Base-by-base conservation (phyloP, 2,888 invertebrate species). In the Allophyes oxyacanthae region DNA sequence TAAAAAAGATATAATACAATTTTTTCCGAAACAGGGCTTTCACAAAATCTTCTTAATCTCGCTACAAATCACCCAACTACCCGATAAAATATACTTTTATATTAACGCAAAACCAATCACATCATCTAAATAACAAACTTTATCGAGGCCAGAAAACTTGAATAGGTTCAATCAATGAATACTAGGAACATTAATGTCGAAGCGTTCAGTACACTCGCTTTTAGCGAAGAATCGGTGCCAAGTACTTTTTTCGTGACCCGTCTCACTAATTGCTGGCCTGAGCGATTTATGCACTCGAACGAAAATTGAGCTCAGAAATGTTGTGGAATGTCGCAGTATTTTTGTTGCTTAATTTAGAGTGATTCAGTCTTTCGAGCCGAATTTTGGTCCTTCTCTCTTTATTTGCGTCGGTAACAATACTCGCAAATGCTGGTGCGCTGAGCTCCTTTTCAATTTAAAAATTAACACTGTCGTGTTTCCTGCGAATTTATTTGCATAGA, bases 211-310 rank as follows among this genome's bases (percentile, higher is more conserved):
- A 58, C 51, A 58, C 46, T 64, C 54, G 15, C 50, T 61, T 62
- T 74, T 56, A 60, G 48, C 15, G 28, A 54, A 57, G 57, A 63
- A 62, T 56, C 34, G 32, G 58, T 67, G 64, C 74, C 67, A 74
- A 70, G 42, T 51, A 48, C 51, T 43, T 70, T 66, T 77, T 73
- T 60, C 54, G 57, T 58, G 44, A 43, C 37, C 57, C 46, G 42
- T n/a, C 14, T 15, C 56, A 25, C 77, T 71, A 75, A 74, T 71
- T 75, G 68, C 67, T 56, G 40, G 14, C 52, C 60, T 20, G 54
- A 43, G 36, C 61, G 54, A 77, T 77, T 77, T 75, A 71, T 77
- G 75, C 58, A 70, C 57, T 74, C 67, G 51, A 58, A 60, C 41
- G 59, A 44, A 62, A 60, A 52, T 61, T 64, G 50, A 55, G 54